phyloP scores from a whole-genome alignment of 2,113 vertebrate genomes.

The Cinclus cinclus region DNA sequence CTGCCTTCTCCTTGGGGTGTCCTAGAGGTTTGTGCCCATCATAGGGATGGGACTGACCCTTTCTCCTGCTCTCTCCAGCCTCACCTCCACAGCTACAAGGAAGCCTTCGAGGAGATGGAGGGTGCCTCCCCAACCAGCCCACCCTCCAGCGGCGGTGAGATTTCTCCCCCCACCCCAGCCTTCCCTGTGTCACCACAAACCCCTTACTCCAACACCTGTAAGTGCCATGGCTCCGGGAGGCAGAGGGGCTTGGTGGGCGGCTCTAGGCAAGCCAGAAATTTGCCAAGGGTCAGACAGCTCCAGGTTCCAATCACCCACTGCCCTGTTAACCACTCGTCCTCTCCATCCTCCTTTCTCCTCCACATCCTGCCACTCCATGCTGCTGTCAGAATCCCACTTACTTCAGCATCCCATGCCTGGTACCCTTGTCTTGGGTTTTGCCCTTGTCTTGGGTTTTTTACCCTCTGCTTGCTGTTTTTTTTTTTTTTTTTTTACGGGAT shows the following conservation, averaged over 20 bases:
- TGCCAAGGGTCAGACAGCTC: constrained; percentile 26
- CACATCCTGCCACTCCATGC: neutral
- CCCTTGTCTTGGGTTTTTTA: neutral
- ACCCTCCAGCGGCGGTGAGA: constrained; percentile 88
- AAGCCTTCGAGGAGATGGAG: constrained; percentile 95
- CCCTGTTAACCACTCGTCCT: neutral
- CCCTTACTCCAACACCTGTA: constrained; percentile 82
- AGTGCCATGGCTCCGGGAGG: constrained; percentile 72
- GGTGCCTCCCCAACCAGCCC: constrained; percentile 78
- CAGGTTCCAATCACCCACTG: neutral
- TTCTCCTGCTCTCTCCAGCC: constrained; percentile 75
- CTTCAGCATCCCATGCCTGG: neutral
- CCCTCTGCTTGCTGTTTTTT: neutral
- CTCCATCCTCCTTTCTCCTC: neutral
- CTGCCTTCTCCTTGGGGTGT: neutral
- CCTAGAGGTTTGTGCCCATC: neutral
- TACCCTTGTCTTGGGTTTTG: neutral
- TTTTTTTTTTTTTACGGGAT: neutral
- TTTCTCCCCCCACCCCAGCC: constrained; percentile 80
- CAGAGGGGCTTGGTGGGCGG: constrained; percentile 40
- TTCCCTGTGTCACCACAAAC: constrained; percentile 81
- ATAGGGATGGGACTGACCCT: neutral
- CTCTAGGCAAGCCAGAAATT: constrained; percentile 44
- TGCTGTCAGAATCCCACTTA: neutral
- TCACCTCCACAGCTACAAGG: constrained; percentile 97